Conservation (phyloP, 1,140 invertebrate genomes). For the Amyelois transitella region DNA sequence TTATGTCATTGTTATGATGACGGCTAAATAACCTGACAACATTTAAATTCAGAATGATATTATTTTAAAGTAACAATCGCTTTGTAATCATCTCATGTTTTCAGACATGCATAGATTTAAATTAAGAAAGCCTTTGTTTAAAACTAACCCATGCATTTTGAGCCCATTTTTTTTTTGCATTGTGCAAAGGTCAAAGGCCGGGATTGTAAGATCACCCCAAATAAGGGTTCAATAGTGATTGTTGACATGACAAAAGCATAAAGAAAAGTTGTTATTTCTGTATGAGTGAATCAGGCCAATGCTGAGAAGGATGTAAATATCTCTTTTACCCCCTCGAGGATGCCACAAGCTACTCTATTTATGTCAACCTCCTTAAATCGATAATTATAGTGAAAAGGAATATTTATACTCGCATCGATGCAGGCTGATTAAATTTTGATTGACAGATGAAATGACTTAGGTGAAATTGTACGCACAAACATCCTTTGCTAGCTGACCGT, state of each 20-base stretch:
- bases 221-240: not conserved
- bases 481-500: too few species aligned
- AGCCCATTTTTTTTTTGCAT: not conserved
- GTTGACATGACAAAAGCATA: not conserved
- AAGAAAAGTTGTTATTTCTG: not conserved
- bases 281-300: not conserved
- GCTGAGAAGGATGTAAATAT: not conserved
- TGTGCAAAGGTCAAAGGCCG: not conserved
- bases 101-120: too few species aligned
- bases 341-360: not conserved
- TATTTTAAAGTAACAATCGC: too few species aligned
- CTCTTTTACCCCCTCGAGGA: not conserved
- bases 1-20: too few species aligned
- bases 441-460: too few species aligned
- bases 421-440: not conserved
- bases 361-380: not conserved
- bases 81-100: too few species aligned
- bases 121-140: too few species aligned
- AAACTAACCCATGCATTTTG: not conserved
- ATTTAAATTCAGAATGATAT: not conserved
- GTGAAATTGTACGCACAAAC: too few species aligned
- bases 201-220: not conserved
- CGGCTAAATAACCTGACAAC: not conserved
- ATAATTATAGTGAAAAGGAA: not conserved
- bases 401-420: not conserved